Base-by-base conservation (phyloP, 2,113 vertebrate species). In the Nesogale talazaci region DNA sequence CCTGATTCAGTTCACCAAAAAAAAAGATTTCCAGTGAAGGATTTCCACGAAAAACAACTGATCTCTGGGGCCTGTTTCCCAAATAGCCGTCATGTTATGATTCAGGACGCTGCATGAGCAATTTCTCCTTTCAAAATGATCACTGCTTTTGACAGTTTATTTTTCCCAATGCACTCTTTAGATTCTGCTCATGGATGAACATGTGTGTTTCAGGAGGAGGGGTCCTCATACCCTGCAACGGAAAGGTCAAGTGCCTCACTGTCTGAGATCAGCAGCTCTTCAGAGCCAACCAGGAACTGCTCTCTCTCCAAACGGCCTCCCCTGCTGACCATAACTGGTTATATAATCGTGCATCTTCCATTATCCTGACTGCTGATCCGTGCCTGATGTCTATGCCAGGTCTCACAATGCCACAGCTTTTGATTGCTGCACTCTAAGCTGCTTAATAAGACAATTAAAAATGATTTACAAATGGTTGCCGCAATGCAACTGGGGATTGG, bases 371-470 rank as follows among this genome's bases (percentile, higher is more conserved):
- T 95, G 89, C 95, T 97, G 97, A 98, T 98, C 97, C 63, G 0
- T 97, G 97, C 96, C 95, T 97, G 95, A 96, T 96, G 95, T 86
- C 76, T 11, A 36, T 97, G 97, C 97, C 96, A 97, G 89, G 95
- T 94, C 97, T 97, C 94, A 88, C 91, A 97, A 89, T 9, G 9
- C 92, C 94, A 97, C 3, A 7, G 63, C 89, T 94, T 96, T 95
- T 89, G 92, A 97, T 79, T 96, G 95, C 96, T 96, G 87, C 46
- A 42, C 92, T 97, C 89, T 29, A 63, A 95, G 72, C 93, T 94
- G 92, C 95, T 97, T 97, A 98, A 97, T 93, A 84, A 97, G 97
- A 97, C 97, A 97, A 97, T 98, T 98, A 98, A 97, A 98, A 98
- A 97, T 97, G 42, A 97, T 97, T 97, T 98, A 95, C 89, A 97